Evolutionary conservation across 2,888 invertebrate genomes (phyloP).

Genomic region (Diadegma fenestrale): DNA sequence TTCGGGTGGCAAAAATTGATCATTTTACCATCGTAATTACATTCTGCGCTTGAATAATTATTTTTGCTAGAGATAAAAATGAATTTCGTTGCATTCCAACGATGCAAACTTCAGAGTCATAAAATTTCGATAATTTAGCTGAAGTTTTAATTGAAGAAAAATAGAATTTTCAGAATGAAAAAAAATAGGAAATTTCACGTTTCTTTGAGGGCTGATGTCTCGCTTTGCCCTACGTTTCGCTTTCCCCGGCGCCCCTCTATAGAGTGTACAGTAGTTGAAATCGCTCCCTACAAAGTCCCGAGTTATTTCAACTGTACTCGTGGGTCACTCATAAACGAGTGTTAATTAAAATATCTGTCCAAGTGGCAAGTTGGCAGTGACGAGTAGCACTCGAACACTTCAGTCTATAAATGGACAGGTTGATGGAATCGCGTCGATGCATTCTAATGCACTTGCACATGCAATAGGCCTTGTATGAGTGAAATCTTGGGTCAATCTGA

Average conservation of each 20-base stretch:
- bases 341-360: slow-evolving; percentile 65
- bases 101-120: too few relatives aligned
- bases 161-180: too few relatives aligned
- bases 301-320: slow-evolving; percentile 52
- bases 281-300: not conserved
- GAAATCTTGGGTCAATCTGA: too few relatives aligned
- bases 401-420: not conserved
- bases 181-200: too few relatives aligned
- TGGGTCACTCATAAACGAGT: slow-evolving; percentile 64
- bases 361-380: slow-evolving; percentile 49
- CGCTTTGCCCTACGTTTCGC: not conserved
- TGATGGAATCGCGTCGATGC: not conserved
- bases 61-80: too few relatives aligned
- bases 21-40: too few relatives aligned
- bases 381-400: slow-evolving; percentile 23
- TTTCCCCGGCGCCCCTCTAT: not conserved
- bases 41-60: too few relatives aligned
- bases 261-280: not conserved
- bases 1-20: too few relatives aligned
- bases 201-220: too few relatives aligned
- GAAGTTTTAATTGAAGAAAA: too few relatives aligned
- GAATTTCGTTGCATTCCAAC: too few relatives aligned
- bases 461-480: not conserved
- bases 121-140: not conserved
- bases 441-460: not conserved